phyloP scores from a whole-genome alignment of 2,113 vertebrate species.

The Sinocyclocheilus anophthalmus region DNA sequence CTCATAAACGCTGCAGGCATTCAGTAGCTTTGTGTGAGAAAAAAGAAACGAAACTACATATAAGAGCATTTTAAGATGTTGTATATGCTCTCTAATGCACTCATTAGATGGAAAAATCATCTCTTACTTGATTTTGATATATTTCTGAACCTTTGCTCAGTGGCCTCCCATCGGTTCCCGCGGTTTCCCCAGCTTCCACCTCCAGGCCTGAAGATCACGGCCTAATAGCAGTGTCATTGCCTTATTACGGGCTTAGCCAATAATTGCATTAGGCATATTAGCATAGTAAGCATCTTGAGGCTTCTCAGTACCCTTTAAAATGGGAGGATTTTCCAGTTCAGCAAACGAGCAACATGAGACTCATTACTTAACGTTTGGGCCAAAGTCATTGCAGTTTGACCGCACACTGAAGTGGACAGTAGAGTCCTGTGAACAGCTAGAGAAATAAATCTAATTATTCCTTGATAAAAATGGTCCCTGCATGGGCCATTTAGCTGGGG shows the following conservation, averaged over 20 bases:
- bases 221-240: conserved; percentile 57
- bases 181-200: not conserved
- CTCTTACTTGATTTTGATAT: conserved; percentile 69
- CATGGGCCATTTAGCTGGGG: too few species aligned
- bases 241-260: conserved; percentile 68
- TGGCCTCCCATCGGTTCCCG: not conserved
- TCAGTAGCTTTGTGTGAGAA: not conserved
- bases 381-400: not conserved
- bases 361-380: not conserved
- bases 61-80: not conserved
- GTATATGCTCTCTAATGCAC: conserved; percentile 1
- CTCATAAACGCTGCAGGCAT: not conserved
- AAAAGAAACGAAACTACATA: not conserved
- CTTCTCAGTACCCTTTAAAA: conserved; percentile 63
- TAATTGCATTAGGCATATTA: conserved; percentile 73
- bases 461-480: not conserved
- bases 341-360: conserved; percentile 59
- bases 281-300: conserved; percentile 58
- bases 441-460: not conserved
- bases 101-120: conserved; percentile 65
- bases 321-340: conserved; percentile 66
- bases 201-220: conserved; percentile 18
- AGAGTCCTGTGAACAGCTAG: not conserved
- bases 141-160: conserved; percentile 55
- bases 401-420: not conserved